Evolutionary conservation across 2,797 vertebrate genomes (phyloP), one percentile per base, ranked within the genome.

Genomic region (Chloroceryle inda): DNA sequence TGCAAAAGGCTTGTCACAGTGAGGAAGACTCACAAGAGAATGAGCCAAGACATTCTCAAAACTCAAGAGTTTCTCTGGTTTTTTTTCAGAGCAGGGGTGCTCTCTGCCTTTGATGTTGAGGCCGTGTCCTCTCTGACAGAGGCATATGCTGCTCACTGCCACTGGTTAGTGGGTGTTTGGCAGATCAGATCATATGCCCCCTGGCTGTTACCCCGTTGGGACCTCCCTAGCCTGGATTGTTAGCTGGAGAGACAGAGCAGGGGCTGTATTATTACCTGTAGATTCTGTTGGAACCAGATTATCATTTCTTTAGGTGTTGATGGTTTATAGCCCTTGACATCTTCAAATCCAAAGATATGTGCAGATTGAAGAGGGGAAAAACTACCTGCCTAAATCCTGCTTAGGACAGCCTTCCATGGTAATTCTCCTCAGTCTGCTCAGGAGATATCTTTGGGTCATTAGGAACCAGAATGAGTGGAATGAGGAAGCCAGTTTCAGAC

Each of bases 381-480:
- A 37, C 2, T 17, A 21, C 19, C 50, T 55, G 19, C n/a, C 23
- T 45, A 33, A 47, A 69, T n/a, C 42, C 68, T 23, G 27, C 3
- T 22, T 1, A 13, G 45, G 44, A 29, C 81, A 29, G 58, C 21
- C 27, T 21, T 22, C 58, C 21, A 0, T 0, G 29, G 62, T 5
- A 27, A 0, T 22, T 38, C 31, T 81, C 58, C 66, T 7, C 9
- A 4, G n/a, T 17, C 68, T 84, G 49, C 38, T 66, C 37, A 21
- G 64, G 68, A 67, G 58, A 11, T 52, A 3, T 4, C 21, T 50
- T 37, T 31, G 78, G 62, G 66, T 62, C 63, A 0, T 29, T 20
- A 17, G 75, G 64, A 91, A 16, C 22, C 31, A 23, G 52, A 12
- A 15, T 6, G 29, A 55, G 47, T 33, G 26, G 59, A n/a, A 49